Conservation (phyloP, 2,888 invertebrate species). For the Taphrorychus bicolor region DNA sequence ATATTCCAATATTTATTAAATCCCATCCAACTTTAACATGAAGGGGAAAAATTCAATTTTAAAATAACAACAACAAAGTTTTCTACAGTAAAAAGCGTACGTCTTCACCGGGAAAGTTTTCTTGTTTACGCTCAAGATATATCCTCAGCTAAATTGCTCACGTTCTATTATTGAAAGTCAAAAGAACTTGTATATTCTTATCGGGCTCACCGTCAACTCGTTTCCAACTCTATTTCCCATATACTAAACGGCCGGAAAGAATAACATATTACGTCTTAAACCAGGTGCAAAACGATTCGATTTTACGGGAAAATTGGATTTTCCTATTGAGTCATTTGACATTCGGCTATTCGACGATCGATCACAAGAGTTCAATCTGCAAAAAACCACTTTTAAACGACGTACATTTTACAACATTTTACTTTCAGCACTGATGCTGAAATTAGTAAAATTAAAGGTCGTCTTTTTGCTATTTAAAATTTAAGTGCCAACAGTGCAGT, state of each 20-base stretch:
- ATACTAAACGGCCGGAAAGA: constrained; percentile 7
- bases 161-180: constrained; percentile 10
- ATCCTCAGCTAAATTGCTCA: constrained; percentile 5
- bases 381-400: neutral
- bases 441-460: too few species aligned
- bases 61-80: constrained; percentile 23
- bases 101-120: constrained; percentile 8
- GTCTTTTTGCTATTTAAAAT: too few species aligned
- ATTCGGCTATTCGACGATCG: neutral
- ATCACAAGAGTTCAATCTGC: neutral
- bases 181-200: constrained; percentile 5
- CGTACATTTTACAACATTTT: too few species aligned
- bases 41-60: constrained; percentile 16
- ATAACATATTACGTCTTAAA: constrained; percentile 7
- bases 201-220: constrained; percentile 5
- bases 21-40: constrained; percentile 12
- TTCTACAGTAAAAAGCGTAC: constrained; percentile 1
- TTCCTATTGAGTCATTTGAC: neutral
- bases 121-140: constrained; percentile 10
- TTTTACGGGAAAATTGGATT: neutral
- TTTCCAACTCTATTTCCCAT: constrained; percentile 1
- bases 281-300: constrained; percentile 10
- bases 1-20: constrained; percentile 11
- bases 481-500: constrained; percentile 1
- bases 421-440: too few species aligned